Percentiles rank a stretch among this genome's conserved stretches.
Evolutionary conservation across 2,113 vertebrate species (phyloP).

Genomic region (Cephalopholis sonnerati): DNA sequence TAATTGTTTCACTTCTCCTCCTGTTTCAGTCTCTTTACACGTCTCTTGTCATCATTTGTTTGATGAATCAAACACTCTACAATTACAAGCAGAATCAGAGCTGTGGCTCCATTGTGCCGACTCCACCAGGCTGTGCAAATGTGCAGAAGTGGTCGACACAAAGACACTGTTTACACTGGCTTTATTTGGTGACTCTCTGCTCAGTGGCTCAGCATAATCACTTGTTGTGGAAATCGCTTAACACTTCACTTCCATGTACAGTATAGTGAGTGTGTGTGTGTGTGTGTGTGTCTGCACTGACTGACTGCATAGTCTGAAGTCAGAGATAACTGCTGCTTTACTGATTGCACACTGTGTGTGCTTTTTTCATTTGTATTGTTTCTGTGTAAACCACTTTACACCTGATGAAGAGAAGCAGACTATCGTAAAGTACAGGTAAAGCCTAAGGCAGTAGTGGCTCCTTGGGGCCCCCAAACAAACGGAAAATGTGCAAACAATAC

Average conservation of each 20-base stretch:
- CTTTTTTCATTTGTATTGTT: conserved; percentile 21
- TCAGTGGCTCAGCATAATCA: conserved; percentile 41
- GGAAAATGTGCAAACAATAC: not conserved
- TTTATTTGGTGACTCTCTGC: conserved; percentile 18
- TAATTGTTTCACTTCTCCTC: not conserved
- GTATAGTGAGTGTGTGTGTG: not conserved
- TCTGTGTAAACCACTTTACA: conserved; percentile 2
- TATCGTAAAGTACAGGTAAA: not conserved
- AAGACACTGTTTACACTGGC: conserved; percentile 32
- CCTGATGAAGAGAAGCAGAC: not conserved
- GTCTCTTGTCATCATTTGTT: not conserved
- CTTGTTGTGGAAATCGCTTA: conserved; percentile 39
- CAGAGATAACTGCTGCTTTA: conserved; percentile 33
- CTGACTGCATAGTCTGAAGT: not conserved
- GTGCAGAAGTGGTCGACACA: conserved; percentile 8
- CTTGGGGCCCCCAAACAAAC: not conserved
- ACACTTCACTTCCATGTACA: conserved; percentile 22
- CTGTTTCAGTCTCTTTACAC: not conserved
- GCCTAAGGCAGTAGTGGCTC: not conserved
- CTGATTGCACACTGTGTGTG: not conserved
- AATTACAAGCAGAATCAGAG: not conserved
- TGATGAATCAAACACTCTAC: not conserved
- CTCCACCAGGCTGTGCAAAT: conserved; percentile 5
- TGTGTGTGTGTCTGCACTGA: conserved; percentile 5
- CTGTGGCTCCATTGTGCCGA: conserved; percentile 5